Percentiles rank a stretch among this genome's conserved stretches.
Evolutionary conservation across 2,797 vertebrate genomes (phyloP).

Genomic region (Trachops cirrhosus): DNA sequence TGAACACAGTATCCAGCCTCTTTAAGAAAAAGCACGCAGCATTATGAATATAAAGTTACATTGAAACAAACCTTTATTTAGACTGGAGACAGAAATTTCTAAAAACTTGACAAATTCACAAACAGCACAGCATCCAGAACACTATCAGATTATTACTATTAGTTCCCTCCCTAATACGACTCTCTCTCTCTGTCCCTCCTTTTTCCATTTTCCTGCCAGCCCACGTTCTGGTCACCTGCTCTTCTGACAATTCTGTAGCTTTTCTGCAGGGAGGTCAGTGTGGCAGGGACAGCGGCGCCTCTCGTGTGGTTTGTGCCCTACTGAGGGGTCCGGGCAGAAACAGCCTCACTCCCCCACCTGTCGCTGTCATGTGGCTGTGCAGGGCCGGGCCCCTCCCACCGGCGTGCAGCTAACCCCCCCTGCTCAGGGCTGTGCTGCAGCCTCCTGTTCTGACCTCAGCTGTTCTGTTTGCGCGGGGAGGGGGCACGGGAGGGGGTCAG

Average conservation of each 20-base stretch:
- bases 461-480: neutral
- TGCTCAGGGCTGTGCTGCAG: neutral
- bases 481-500: neutral
- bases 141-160: no score
- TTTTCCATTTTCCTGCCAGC: neutral
- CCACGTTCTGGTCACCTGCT: neutral
- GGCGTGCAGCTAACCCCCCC: neutral
- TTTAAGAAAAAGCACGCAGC: neutral
- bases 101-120: neutral
- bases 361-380: rapidly evolving
- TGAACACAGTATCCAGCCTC: neutral
- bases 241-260: neutral
- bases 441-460: neutral
- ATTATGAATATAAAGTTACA: neutral
- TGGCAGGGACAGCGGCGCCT: neutral
- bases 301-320: neutral
- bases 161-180: neutral
- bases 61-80: neutral
- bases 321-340: neutral
- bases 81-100: neutral
- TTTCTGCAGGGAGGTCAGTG: neutral
- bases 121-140: neutral
- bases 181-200: neutral
- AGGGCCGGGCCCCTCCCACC: rapidly evolving
- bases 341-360: neutral